These are phyloP conservation scores for Malacoctenus gilli DNA, from an alignment of 2,797 vertebrate species.

Conservation along the genomic window DNA sequence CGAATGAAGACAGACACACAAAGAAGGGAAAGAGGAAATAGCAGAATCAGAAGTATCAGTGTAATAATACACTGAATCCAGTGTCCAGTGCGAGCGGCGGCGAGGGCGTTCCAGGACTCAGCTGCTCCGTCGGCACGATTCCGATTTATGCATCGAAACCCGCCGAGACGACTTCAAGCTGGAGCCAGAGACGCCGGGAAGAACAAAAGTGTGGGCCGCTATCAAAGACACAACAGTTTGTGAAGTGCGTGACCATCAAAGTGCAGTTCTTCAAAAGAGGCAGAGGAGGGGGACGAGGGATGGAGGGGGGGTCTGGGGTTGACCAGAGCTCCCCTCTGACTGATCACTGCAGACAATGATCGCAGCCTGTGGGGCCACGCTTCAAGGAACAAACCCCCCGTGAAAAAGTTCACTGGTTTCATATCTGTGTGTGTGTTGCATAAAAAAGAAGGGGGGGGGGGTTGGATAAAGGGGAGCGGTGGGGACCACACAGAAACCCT, in stretches of 20 bases:
- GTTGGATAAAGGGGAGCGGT: conserved; percentile 30
- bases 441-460: background rate
- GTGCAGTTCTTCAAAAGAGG: conserved; percentile 54
- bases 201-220: conserved; percentile 15
- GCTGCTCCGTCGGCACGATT: too few species aligned
- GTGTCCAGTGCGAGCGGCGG: too few species aligned
- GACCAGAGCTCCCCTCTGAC: conserved; percentile 38
- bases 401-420: conserved; percentile 54
- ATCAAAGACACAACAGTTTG: conserved; percentile 33
- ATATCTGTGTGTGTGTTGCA: conserved; percentile 15
- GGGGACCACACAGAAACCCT: conserved; percentile 63
- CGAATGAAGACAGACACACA: too few species aligned
- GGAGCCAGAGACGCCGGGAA: background rate
- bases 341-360: conserved; percentile 58
- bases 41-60: too few species aligned
- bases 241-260: conserved; percentile 49
- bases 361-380: conserved; percentile 49
- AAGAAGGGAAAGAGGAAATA: too few species aligned
- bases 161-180: background rate
- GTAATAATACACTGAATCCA: too few species aligned
- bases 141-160: too few species aligned
- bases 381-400: conserved; percentile 59
- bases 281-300: background rate
- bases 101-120: too few species aligned
- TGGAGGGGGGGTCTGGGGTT: too few species aligned